Base-by-base conservation (phyloP, 1,140 invertebrate genomes). In the Episyrphus balteatus region DNA sequence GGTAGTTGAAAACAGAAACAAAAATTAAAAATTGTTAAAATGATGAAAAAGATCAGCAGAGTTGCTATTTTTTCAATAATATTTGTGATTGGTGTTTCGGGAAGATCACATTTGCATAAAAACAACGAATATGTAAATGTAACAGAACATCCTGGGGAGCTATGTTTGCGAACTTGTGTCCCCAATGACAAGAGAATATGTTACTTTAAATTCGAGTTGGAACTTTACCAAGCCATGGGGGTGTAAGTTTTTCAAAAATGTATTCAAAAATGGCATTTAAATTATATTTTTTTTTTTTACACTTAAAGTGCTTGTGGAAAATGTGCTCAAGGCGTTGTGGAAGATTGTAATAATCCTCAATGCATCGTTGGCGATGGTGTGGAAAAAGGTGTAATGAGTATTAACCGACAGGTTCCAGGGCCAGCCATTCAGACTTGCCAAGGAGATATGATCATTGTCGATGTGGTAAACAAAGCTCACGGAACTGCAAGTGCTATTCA, bases 401-500 rank as follows among this genome's bases (percentile, higher is more conserved):
- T 77, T 12, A 79, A 80, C 56, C 58, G 77, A 34, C 67, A 71
- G 58, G 48, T 79, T 26, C 78, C 78, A 2, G 78, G 77, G 21
- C 78, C 78, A 15, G 51, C 57, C 5, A 76, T 80, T 44, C 65
- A 76, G 64, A 77, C 77, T 1, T 80, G 76, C 49, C 55, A 75
- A 53, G 69, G 70, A 12, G 78, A 80, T 18, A 53, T 55, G 3
- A 47, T 71, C 11, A 58, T 77, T n/a, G 70, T 79, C 1, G 69
- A 77, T 51, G 69, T 79, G 5, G 52, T 59, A 5, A 81, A 81
- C 54, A 50, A 66, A 6, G 48, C 66, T 14, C 52, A 57, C 41
- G 70, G 70, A 3, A 68, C 73, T 26, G 57, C 62, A 2, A 64
- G 70, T 7, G 70, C 70, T 2, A 56, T 73, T 18, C 71, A 73